Evolutionary conservation across 2,888 invertebrate species (phyloP), one percentile per base, ranked within the genome.

Genomic region (Gryllus longicercus): DNA sequence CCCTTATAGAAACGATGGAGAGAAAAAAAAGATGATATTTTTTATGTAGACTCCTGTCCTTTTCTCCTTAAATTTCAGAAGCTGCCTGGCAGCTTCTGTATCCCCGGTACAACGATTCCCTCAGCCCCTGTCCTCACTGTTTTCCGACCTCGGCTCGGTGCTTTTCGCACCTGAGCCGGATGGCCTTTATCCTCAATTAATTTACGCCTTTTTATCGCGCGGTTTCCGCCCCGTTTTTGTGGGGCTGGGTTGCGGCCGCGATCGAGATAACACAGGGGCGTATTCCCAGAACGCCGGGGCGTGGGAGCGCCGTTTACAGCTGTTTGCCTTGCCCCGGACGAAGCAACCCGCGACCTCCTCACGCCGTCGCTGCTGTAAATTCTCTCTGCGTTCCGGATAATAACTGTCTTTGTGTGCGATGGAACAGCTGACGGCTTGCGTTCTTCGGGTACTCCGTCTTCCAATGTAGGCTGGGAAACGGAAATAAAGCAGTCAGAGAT

Each of bases 151-250:
- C 14, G n/a, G 63, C 63, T 63, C n/a, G 5, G 14, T 63, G 16
- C 63, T n/a, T 14, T 63, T 63, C 63, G 14, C 63, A 63, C 63
- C 16, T 63, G 63, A n/a, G 63, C 63, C 63, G n/a, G 63, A n/a
- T n/a, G 63, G 14, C 63, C n/a, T 63, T 63, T 63, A 63, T 63
- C 63, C 63, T n/a, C 63, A 63, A 63, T 63, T 63, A 63, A 63
- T 63, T 63, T 63, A 63, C 63, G 63, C 63, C 63, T 63, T n/a
- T 63, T 63, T 63, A 63, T 63, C 63, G n/a, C 63, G 14, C 63
- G 63, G 63, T 14, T 63, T 63, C 63, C 63, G 63, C 63, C 63
- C 16, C 63, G 2, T 63, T 63, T 63, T 63, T 63, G 14, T 63
- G 63, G 11, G 16, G 14, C 63, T 14, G n/a, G 14, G 63, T n/a